Percentiles rank a stretch among this genome's conserved stretches.
phyloP scores from a whole-genome alignment of 2,888 invertebrate genomes.

The Coremacera marginata region DNA sequence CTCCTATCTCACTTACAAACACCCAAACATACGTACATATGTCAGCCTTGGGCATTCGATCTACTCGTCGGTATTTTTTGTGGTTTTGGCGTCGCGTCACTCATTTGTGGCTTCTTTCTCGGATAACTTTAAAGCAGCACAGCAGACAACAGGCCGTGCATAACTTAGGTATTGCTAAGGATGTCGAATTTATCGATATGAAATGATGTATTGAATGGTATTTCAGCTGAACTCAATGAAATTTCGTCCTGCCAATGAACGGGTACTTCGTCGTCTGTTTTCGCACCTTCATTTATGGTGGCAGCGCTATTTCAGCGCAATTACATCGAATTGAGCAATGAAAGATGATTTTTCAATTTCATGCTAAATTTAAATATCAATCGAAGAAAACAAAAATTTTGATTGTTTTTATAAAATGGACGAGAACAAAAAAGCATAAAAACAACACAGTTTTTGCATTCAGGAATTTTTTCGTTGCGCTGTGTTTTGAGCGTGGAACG shows the following conservation, averaged over 20 bases:
- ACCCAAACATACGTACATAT: neutral
- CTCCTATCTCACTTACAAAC: too few species aligned
- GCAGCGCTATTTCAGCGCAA: conserved; percentile 7
- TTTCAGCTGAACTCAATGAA: neutral
- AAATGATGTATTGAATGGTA: neutral
- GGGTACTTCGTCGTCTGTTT: neutral
- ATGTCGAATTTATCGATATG: neutral
- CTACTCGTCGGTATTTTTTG: neutral
- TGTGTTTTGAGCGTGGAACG: conserved; percentile 32
- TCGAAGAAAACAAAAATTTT: neutral
- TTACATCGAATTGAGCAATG: neutral
- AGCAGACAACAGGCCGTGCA: neutral
- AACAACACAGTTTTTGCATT: neutral
- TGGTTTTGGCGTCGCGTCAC: conserved; percentile 17
- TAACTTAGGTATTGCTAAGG: neutral
- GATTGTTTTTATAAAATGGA: neutral
- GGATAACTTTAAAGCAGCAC: neutral
- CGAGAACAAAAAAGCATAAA: conserved; percentile 22
- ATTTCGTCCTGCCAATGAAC: neutral
- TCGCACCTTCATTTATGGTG: neutral
- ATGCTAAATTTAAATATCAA: conserved; percentile 30
- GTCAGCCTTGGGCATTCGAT: conserved; percentile 9
- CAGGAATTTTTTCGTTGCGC: neutral
- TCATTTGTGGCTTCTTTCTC: neutral
- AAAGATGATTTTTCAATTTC: conserved; percentile 33